Percentiles rank a stretch among this genome's conserved stretches.
phyloP scores from a whole-genome alignment of 1,140 invertebrate species.

The Drosophila dunni region DNA sequence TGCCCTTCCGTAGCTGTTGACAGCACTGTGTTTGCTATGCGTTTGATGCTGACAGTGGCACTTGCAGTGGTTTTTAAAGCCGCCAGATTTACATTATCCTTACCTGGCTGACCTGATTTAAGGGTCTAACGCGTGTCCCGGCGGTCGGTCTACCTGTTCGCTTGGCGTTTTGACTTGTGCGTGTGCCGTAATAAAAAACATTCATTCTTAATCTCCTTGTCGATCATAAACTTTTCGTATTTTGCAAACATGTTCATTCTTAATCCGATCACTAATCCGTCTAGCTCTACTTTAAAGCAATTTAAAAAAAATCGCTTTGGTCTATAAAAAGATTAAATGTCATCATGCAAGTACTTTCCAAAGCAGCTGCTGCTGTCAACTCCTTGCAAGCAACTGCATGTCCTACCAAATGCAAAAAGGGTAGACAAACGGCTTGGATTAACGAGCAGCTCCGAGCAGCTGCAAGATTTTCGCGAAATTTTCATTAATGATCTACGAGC shows the following conservation, averaged over 20 bases:
- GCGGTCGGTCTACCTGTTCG: constrained; percentile 36
- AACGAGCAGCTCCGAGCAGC: constrained; percentile 14
- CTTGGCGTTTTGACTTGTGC: constrained; percentile 53
- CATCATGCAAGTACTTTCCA: constrained; percentile 73
- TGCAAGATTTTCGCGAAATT: constrained; percentile 10
- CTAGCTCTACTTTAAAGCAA: constrained; percentile 7
- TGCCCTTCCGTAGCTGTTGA: constrained; percentile 38
- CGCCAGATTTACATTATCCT: too few relatives aligned
- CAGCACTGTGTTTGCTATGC: constrained; percentile 34
- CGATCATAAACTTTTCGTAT: constrained; percentile 60
- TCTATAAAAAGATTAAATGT: constrained; percentile 70
- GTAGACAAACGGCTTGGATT: constrained; percentile 35
- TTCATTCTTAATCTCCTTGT: constrained; percentile 77
- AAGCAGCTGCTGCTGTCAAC: constrained; percentile 58
- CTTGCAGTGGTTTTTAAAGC: constrained; percentile 47
- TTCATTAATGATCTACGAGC: constrained; percentile 54
- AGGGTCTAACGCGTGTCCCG: constrained; percentile 1
- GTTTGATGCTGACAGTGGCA: constrained; percentile 51
- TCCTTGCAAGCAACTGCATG: constrained; percentile 23
- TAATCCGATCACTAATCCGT: constrained; percentile 76
- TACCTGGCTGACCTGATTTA: constrained; percentile 10
- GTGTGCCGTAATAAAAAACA: constrained; percentile 71
- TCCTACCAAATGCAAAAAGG: constrained; percentile 25
- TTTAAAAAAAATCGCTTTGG: constrained; percentile 39
- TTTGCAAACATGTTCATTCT: constrained; percentile 82